A percentile compares a stretch with the other conserved stretches of the same genome.
Evolutionary conservation across 2,888 invertebrate species (phyloP).

Genomic region (Mythimna vitellina): DNA sequence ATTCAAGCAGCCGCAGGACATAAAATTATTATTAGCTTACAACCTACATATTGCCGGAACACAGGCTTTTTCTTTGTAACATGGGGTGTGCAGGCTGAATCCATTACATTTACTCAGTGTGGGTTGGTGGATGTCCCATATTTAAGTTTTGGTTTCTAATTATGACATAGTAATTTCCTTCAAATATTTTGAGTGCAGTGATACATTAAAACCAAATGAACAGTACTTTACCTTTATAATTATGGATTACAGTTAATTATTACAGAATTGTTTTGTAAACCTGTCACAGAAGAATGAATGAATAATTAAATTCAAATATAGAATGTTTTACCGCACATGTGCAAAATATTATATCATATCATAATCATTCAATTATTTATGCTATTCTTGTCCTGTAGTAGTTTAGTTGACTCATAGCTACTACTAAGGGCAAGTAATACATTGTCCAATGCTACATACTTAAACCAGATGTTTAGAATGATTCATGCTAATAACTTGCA

Average conservation of each 20-base stretch:
- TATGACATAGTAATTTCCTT: not conserved
- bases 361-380: slow-evolving; percentile 27
- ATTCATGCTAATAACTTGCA: slow-evolving; percentile 26
- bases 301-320: not conserved
- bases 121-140: not conserved
- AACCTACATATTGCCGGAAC: not conserved
- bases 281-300: not conserved
- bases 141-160: not conserved
- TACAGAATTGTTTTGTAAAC: not conserved
- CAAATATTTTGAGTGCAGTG: not conserved
- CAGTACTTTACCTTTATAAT: not conserved
- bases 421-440: slow-evolving; percentile 7
- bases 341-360: not conserved
- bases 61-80: not conserved
- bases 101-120: not conserved
- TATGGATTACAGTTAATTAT: not conserved
- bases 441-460: not conserved
- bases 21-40: not conserved
- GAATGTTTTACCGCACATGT: not conserved
- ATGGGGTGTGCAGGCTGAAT: not conserved
- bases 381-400: slow-evolving; percentile 10
- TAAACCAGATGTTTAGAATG: slow-evolving; percentile 25
- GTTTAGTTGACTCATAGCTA: slow-evolving; percentile 30
- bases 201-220: not conserved
- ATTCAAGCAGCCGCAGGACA: not conserved